Evolutionary conservation across 35 echinoderm and acorn worm genomes (phyloP).

Genomic region (Heliocidaris tuberculata): DNA sequence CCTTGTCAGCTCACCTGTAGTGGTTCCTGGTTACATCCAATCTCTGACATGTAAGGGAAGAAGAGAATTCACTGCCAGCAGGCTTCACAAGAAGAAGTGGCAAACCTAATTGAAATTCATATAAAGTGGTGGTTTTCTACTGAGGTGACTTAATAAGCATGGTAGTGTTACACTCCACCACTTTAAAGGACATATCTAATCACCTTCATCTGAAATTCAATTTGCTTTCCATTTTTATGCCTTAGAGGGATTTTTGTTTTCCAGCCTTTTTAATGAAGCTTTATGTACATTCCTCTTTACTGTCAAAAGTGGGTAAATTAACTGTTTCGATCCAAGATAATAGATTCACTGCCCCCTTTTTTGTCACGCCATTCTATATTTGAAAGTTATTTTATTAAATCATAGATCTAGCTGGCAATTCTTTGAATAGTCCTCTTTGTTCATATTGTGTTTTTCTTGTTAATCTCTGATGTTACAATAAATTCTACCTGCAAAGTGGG

Average conservation of each 20-base stretch:
- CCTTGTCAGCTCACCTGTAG: not conserved
- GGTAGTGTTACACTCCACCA: not conserved
- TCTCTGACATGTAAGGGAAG: not conserved
- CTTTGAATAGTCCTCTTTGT: too few species aligned
- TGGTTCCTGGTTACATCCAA: not conserved
- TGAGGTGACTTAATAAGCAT: slow-evolving; percentile 32
- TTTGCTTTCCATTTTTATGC: not conserved
- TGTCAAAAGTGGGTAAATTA: not conserved
- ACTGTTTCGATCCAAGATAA: too few species aligned
- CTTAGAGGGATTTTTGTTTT: not conserved
- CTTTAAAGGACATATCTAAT: not conserved
- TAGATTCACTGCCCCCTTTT: too few species aligned
- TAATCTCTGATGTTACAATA: too few species aligned
- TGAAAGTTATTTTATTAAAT: too few species aligned
- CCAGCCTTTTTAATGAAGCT: not conserved
- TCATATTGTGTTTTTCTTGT: too few species aligned
- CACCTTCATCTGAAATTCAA: not conserved
- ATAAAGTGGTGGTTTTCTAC: slow-evolving; percentile 21
- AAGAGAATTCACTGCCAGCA: slow-evolving; percentile 6
- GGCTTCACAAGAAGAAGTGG: not conserved
- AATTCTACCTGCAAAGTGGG: too few species aligned
- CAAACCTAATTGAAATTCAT: slow-evolving; percentile 8
- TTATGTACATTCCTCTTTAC: not conserved
- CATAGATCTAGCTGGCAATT: too few species aligned
- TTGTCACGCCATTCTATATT: too few species aligned